A percentile compares a stretch with the other conserved stretches of the same genome.
Conservation (phyloP, 2,888 invertebrate species). For the Notodonta ziczac region DNA sequence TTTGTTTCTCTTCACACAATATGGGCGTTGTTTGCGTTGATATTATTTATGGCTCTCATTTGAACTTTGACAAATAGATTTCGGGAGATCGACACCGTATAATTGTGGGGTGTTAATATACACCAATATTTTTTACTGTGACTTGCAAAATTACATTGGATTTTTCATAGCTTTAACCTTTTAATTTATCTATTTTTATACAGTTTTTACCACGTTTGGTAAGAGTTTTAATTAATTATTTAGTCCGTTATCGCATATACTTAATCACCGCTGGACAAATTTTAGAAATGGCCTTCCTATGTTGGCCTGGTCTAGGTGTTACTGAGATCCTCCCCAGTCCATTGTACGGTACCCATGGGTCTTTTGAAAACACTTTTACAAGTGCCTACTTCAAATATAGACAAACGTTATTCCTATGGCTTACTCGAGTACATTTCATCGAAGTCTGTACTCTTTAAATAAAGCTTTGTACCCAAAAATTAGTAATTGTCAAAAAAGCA, state of each 20-base stretch:
- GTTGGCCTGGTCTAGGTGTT: too few species aligned
- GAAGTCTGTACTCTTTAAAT: background rate
- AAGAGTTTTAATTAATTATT: too few species aligned
- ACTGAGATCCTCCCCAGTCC: too few species aligned
- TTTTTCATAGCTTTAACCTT: background rate
- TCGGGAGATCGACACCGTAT: conserved; percentile 63
- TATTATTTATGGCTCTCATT: conserved; percentile 70
- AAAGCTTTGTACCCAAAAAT: background rate
- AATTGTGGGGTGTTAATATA: conserved; percentile 18
- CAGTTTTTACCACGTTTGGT: too few species aligned
- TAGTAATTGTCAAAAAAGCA: conserved; percentile 43
- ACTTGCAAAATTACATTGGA: background rate
- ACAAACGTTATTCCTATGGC: background rate
- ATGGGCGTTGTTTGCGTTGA: conserved; percentile 64
- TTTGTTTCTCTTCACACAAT: conserved; percentile 70
- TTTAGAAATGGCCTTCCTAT: too few species aligned
- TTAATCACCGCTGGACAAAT: too few species aligned
- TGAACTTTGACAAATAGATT: conserved; percentile 68
- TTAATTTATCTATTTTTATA: too few species aligned
- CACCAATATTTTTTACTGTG: background rate
- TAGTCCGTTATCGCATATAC: too few species aligned
- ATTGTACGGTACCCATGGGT: too few species aligned
- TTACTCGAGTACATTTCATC: background rate
- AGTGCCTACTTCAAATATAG: too few species aligned
- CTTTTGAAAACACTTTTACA: too few species aligned